These are phyloP conservation scores for Cephalophus harveyi DNA, from an alignment of 2,113 vertebrate genomes.

Conservation along the genomic window DNA sequence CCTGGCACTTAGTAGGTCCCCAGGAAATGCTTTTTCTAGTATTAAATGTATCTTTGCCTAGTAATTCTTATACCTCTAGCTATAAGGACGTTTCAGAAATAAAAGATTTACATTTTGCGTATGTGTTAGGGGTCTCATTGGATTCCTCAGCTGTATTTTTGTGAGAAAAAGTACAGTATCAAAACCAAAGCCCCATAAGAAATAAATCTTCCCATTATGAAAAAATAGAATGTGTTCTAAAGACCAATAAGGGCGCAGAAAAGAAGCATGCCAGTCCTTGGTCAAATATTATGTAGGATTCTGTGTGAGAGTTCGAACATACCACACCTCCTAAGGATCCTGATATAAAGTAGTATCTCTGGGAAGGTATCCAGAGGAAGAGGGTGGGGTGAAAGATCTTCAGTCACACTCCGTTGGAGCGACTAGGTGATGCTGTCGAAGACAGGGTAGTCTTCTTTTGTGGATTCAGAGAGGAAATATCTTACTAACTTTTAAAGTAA, in stretches of 20 bases:
- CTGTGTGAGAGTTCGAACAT: neutral
- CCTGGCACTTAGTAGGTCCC: neutral
- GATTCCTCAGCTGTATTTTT: neutral
- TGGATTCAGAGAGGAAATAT: neutral
- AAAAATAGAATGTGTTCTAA: neutral
- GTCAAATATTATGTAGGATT: neutral
- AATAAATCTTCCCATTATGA: neutral
- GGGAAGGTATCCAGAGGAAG: neutral
- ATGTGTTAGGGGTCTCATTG: neutral
- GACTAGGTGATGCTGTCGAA: slow-evolving; percentile 37
- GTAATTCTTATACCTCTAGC: neutral
- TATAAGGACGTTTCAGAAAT: neutral
- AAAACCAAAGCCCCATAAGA: neutral
- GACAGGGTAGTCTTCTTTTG: neutral
- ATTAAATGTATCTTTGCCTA: neutral
- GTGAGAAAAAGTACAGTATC: neutral
- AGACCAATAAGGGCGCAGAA: neutral
- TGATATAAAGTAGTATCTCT: neutral
- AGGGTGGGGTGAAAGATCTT: neutral
- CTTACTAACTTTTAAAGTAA: neutral
- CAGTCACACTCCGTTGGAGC: neutral
- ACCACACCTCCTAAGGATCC: neutral
- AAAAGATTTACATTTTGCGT: neutral
- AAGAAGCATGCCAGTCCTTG: neutral
- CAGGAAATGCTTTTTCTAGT: neutral